phyloP scores from a whole-genome alignment of 1,140 invertebrate species.

The Maniola jurtina region DNA sequence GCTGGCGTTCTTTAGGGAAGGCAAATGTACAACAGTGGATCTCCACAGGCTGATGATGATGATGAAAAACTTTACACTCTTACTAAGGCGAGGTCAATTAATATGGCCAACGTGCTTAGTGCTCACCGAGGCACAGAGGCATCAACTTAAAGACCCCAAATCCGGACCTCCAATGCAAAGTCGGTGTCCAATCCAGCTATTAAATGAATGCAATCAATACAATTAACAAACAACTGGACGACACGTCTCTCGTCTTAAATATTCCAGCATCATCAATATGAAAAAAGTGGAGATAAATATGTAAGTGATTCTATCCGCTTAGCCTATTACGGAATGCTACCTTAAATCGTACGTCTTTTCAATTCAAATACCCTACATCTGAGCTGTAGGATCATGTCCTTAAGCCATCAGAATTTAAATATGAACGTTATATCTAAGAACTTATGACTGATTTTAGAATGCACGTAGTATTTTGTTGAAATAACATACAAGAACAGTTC shows the following conservation, averaged over 20 bases:
- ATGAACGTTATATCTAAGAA: conserved; percentile 4
- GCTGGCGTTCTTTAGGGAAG: too few species aligned
- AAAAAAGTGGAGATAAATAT: background rate
- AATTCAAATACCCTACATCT: conserved; percentile 17
- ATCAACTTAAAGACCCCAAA: too few species aligned
- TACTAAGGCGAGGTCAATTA: too few species aligned
- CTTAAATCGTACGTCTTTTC: conserved; percentile 14
- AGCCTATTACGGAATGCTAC: conserved; percentile 13
- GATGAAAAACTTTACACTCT: too few species aligned
- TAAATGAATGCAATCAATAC: too few species aligned
- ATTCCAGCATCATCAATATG: background rate
- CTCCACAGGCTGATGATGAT: too few species aligned
- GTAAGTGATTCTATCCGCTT: conserved; percentile 13
- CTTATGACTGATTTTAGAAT: conserved; percentile 10
- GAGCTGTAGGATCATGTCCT: conserved; percentile 6
- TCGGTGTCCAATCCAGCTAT: too few species aligned
- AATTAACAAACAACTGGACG: too few species aligned
- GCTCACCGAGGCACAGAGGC: too few species aligned
- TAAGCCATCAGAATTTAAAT: background rate
- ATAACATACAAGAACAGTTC: background rate
- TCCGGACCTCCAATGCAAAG: too few species aligned
- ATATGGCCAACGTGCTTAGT: too few species aligned
- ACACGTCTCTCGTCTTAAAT: background rate
- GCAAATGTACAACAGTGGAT: too few species aligned
- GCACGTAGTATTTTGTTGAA: conserved; percentile 4